These are phyloP conservation scores for Drosophila novamexicana DNA, from an alignment of 1,140 invertebrate species.

Conservation along the genomic window DNA sequence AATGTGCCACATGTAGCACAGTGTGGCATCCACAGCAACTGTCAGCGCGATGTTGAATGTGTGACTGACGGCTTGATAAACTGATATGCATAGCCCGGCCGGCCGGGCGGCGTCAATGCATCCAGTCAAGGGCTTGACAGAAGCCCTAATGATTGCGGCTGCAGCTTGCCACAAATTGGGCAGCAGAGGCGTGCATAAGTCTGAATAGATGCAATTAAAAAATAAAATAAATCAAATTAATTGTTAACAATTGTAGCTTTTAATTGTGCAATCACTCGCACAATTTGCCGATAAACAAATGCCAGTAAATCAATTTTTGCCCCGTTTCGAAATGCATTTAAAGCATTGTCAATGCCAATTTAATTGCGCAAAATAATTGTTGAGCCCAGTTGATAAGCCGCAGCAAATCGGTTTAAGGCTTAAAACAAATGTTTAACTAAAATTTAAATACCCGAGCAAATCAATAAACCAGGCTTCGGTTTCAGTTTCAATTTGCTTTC, in stretches of 20 bases:
- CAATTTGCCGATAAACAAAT: conserved; percentile 27
- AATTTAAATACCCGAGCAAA: conserved; percentile 1
- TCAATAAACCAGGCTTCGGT: conserved; percentile 1
- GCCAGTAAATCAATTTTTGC: conserved; percentile 6
- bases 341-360: not conserved
- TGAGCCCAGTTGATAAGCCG: not conserved
- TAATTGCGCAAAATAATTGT: conserved; percentile 1
- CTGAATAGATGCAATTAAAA: conserved; percentile 11
- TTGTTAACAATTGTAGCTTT: conserved; percentile 4
- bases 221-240: conserved; percentile 13
- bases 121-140: conserved; percentile 20
- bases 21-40: conserved; percentile 22
- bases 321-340: not conserved
- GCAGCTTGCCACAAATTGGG: conserved; percentile 18
- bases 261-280: conserved; percentile 21
- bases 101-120: conserved; percentile 4
- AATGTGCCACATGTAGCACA: conserved; percentile 55
- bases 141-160: conserved; percentile 41
- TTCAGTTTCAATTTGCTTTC: conserved; percentile 3
- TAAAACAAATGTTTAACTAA: conserved; percentile 4
- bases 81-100: conserved; percentile 3
- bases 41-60: not conserved
- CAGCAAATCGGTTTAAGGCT: conserved; percentile 9
- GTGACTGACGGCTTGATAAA: conserved; percentile 1
- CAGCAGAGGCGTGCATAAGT: conserved; percentile 1